phyloP scores from a whole-genome alignment of 2,113 vertebrate genomes.

The Cyphomyrus plagiostoma region DNA sequence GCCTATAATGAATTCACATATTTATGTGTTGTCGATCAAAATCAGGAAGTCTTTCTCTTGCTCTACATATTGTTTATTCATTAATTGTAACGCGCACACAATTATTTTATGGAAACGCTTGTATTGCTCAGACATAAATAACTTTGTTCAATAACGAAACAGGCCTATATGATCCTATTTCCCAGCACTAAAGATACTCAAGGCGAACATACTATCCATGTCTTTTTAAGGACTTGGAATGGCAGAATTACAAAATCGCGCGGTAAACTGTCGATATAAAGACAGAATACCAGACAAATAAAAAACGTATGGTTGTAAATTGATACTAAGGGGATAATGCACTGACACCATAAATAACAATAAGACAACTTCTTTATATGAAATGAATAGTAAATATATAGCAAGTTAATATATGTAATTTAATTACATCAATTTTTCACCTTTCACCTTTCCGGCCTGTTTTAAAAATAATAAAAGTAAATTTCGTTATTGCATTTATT shows the following conservation, averaged over 20 bases:
- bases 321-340: neutral
- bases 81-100: neutral
- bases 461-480: neutral
- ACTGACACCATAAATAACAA: neutral
- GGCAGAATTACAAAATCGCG: neutral
- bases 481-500: neutral
- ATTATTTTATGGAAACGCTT: neutral
- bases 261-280: neutral
- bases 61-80: neutral
- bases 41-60: neutral
- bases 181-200: neutral
- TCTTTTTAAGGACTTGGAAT: neutral
- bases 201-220: neutral
- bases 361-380: neutral
- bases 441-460: neutral
- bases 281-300: neutral
- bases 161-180: neutral
- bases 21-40: neutral
- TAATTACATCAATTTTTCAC: neutral
- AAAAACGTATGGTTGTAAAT: neutral
- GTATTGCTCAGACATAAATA: neutral
- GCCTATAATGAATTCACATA: neutral
- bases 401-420: neutral
- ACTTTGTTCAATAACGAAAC: neutral
- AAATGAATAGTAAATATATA: neutral